A percentile compares a stretch with the other conserved stretches of the same genome.
Conservation (phyloP, 37 sponge, comb jelly and placozoan genomes). For the Aplysina aerophoba region DNA sequence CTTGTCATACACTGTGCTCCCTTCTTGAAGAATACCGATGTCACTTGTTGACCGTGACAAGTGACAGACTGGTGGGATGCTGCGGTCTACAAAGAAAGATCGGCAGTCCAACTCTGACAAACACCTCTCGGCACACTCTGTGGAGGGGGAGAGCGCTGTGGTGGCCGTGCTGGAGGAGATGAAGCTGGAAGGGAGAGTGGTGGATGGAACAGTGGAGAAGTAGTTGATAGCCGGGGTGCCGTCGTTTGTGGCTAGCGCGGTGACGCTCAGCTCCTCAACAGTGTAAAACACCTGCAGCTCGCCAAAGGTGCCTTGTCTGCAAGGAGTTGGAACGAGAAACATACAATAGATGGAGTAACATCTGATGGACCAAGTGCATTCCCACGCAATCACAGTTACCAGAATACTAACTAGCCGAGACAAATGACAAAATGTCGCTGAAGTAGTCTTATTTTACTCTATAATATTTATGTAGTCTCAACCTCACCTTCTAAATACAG, state of each 20-base stretch:
- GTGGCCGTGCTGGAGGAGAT: neutral
- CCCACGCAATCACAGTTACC: no score
- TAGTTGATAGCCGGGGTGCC: constrained; percentile 43
- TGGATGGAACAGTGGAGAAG: constrained; percentile 51
- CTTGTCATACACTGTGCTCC: constrained; percentile 64
- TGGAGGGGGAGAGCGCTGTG: neutral
- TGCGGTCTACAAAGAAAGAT: constrained; percentile 44
- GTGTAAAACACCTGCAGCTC: constrained; percentile 57
- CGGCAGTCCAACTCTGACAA: constrained; percentile 47
- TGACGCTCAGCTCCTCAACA: constrained; percentile 33
- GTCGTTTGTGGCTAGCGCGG: constrained; percentile 46
- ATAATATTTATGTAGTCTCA: no score
- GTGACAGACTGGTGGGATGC: constrained; percentile 24
- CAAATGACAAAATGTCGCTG: no score
- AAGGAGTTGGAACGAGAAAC: no score
- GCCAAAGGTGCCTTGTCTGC: constrained; percentile 59
- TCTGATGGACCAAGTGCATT: no score
- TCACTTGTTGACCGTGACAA: constrained; percentile 38
- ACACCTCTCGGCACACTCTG: constrained; percentile 59
- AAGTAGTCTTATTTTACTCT: no score
- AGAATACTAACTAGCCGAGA: no score
- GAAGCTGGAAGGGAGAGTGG: constrained; percentile 11
- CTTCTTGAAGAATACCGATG: neutral
- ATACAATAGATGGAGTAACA: no score
- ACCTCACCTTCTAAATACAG: constrained; percentile 67